phyloP scores from a whole-genome alignment of 2,888 invertebrate species.

The Hanleya hanleyi region DNA sequence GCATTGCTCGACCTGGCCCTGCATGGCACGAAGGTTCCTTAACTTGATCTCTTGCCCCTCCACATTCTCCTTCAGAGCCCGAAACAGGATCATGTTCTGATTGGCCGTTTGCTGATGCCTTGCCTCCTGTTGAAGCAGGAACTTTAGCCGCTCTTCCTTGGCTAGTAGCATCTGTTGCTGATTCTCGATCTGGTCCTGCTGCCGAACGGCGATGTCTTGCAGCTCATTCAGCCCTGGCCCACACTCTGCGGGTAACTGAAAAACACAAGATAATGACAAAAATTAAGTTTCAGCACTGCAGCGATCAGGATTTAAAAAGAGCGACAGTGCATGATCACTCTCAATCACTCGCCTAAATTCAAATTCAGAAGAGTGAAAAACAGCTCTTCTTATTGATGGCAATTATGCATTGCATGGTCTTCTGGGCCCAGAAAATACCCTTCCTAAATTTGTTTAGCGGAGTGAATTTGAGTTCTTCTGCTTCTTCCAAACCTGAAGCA shows the following conservation, averaged over 20 bases:
- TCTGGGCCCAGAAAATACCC: too few species aligned
- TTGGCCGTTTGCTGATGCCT: slow-evolving; percentile 79
- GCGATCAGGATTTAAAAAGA: too few species aligned
- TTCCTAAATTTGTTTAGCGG: too few species aligned
- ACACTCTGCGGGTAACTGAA: slow-evolving; percentile 39
- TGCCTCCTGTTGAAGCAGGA: slow-evolving; percentile 94
- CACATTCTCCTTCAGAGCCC: slow-evolving; percentile 90
- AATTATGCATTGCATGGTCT: too few species aligned
- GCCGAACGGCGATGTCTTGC: slow-evolving; percentile 97
- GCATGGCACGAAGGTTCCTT: slow-evolving; percentile 89
- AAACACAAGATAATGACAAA: too few species aligned
- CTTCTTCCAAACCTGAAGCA: too few species aligned
- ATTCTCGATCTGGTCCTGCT: slow-evolving; percentile 98
- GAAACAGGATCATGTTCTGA: slow-evolving; percentile 90
- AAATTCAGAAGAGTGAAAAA: too few species aligned
- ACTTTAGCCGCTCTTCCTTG: slow-evolving; percentile 93
- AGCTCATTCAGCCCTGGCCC: slow-evolving; percentile 85
- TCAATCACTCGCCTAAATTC: too few species aligned
- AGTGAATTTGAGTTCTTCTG: too few species aligned
- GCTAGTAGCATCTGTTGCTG: slow-evolving; percentile 92
- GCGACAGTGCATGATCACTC: too few species aligned
- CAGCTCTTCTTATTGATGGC: too few species aligned
- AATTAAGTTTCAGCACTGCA: too few species aligned
- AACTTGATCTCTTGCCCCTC: slow-evolving; percentile 96
- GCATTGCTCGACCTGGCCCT: slow-evolving; percentile 95